Percentiles rank a stretch among this genome's conserved stretches.
Evolutionary conservation across 2,888 invertebrate species (phyloP).

Genomic region (Norana najaformis): DNA sequence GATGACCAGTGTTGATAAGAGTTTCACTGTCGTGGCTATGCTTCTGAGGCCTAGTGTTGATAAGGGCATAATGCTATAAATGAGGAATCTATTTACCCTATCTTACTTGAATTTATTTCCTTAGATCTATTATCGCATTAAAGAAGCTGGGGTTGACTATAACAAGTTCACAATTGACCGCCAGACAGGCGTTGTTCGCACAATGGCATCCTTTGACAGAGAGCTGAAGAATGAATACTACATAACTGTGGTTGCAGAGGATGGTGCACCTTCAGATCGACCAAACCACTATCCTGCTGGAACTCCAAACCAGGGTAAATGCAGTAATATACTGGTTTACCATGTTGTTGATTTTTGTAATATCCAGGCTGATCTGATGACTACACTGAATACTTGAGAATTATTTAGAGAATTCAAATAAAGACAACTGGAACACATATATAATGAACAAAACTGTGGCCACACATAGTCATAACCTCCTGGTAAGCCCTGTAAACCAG

Average conservation of each 20-base stretch:
- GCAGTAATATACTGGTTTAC: neutral
- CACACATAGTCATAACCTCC: no score
- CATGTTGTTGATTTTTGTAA: neutral
- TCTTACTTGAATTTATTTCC: neutral
- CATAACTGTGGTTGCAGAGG: slow-evolving; percentile 92
- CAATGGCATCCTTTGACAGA: slow-evolving; percentile 92
- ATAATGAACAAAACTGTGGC: no score
- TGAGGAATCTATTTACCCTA: neutral
- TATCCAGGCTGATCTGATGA: neutral
- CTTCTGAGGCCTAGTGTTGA: no score
- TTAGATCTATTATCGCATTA: slow-evolving; percentile 45
- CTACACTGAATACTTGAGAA: no score
- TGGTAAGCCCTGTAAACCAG: no score
- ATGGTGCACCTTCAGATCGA: slow-evolving; percentile 89
- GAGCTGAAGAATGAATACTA: slow-evolving; percentile 95
- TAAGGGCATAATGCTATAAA: no score
- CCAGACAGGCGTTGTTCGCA: slow-evolving; percentile 89
- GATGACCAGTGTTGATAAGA: no score
- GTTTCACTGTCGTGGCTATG: no score
- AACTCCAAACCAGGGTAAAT: slow-evolving; percentile 86
- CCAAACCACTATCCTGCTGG: slow-evolving; percentile 80
- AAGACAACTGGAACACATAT: no score
- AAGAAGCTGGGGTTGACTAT: slow-evolving; percentile 39
- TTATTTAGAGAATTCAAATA: no score
- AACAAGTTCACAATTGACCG: slow-evolving; percentile 84